These are phyloP conservation scores for Aplysina aerophoba DNA, from an alignment of 37 sponge, comb jelly and placozoan genomes.

Conservation along the genomic window DNA sequence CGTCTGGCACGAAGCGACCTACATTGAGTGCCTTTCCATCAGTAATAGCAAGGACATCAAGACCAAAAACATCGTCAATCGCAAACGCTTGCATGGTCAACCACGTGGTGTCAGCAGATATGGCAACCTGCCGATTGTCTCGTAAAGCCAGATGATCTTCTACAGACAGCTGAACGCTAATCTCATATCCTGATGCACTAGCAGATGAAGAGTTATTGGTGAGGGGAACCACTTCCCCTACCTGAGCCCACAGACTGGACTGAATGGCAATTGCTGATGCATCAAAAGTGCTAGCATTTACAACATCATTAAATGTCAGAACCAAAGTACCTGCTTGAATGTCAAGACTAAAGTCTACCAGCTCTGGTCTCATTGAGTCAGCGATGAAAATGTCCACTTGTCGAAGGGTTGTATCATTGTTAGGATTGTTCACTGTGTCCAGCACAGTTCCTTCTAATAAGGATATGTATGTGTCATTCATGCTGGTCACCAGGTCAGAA, in stretches of 20 bases:
- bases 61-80: slow-evolving; percentile 86
- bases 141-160: slow-evolving; percentile 75
- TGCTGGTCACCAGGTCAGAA: slow-evolving; percentile 60
- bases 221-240: slow-evolving; percentile 50
- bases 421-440: slow-evolving; percentile 71
- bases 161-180: slow-evolving; percentile 57
- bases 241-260: slow-evolving; percentile 39
- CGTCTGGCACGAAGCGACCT: slow-evolving; percentile 58
- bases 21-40: slow-evolving; percentile 85
- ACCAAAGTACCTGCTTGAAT: slow-evolving; percentile 76
- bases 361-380: slow-evolving; percentile 71
- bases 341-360: slow-evolving; percentile 71
- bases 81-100: slow-evolving; percentile 90
- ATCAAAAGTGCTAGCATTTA: slow-evolving; percentile 80
- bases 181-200: slow-evolving; percentile 67
- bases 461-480: slow-evolving; percentile 63
- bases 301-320: slow-evolving; percentile 81
- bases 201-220: slow-evolving; percentile 50
- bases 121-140: slow-evolving; percentile 70
- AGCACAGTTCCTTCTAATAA: slow-evolving; percentile 53
- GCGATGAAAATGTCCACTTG: slow-evolving; percentile 39
- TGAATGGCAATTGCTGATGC: slow-evolving; percentile 84
- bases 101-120: slow-evolving; percentile 48
- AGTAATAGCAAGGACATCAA: slow-evolving; percentile 83
- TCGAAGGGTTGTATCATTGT: slow-evolving; percentile 42